Evolutionary conservation across 2,888 invertebrate species (phyloP).

Genomic region (Gymnoscelis rufifasciata): DNA sequence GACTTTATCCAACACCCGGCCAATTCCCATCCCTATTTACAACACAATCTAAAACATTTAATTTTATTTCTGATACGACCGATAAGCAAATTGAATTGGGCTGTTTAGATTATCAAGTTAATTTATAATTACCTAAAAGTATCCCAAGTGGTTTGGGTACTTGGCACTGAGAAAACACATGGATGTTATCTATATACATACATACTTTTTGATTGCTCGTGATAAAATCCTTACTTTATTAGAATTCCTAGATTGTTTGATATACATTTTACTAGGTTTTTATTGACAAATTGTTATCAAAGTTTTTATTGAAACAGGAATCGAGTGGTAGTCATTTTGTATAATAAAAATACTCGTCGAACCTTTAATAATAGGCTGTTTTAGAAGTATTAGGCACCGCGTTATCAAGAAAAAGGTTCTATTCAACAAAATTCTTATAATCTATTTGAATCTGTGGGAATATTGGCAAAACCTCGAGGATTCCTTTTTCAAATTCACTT

Average conservation of each 20-base stretch:
- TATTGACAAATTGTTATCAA: too few relatives aligned
- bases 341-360: too few relatives aligned
- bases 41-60: slow-evolving; percentile 34
- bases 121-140: slow-evolving; percentile 32
- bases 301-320: too few relatives aligned
- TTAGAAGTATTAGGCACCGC: too few relatives aligned
- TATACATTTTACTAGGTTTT: not conserved
- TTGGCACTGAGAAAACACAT: slow-evolving; percentile 6
- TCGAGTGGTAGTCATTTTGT: too few relatives aligned
- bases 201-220: not conserved
- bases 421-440: too few relatives aligned
- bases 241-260: not conserved
- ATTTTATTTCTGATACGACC: slow-evolving; percentile 37
- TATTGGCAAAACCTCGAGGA: too few relatives aligned
- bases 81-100: slow-evolving; percentile 37
- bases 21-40: slow-evolving; percentile 17
- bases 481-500: too few relatives aligned
- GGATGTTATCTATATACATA: not conserved
- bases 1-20: not conserved
- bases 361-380: too few relatives aligned
- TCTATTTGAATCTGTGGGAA: too few relatives aligned
- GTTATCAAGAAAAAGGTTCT: too few relatives aligned
- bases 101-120: slow-evolving; percentile 29
- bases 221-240: not conserved
- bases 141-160: slow-evolving; percentile 16